A percentile compares a stretch with the other conserved stretches of the same genome.
Conservation (phyloP, 1,140 invertebrate species). For the Hyles vespertilio region DNA sequence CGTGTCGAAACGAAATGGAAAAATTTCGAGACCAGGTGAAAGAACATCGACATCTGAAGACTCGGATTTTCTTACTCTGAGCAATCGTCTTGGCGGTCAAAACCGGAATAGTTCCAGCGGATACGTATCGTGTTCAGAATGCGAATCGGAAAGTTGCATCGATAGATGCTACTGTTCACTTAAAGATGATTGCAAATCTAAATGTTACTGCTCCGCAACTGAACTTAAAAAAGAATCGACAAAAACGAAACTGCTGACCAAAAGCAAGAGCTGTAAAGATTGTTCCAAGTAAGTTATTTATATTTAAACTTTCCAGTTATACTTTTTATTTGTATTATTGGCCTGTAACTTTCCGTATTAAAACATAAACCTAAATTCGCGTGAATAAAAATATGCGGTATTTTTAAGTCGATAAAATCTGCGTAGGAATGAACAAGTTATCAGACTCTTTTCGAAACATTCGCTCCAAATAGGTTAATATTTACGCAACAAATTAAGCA, state of each 20-base stretch:
- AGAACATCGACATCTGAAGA: slow-evolving; percentile 80
- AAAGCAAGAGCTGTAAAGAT: slow-evolving; percentile 58
- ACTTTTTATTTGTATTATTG: background rate
- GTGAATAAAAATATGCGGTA: too few relatives aligned
- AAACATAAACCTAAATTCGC: too few relatives aligned
- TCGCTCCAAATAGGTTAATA: background rate
- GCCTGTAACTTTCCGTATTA: background rate
- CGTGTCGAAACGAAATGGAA: slow-evolving; percentile 59
- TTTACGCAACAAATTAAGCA: slow-evolving; percentile 6
- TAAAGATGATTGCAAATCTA: slow-evolving; percentile 54
- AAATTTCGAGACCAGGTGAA: slow-evolving; percentile 61
- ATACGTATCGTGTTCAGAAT: slow-evolving; percentile 91
- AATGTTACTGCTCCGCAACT: slow-evolving; percentile 54
- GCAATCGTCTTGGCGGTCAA: slow-evolving; percentile 74
- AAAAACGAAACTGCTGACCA: slow-evolving; percentile 44
- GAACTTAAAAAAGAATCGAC: slow-evolving; percentile 44
- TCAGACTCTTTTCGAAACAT: slow-evolving; percentile 4
- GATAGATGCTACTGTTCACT: slow-evolving; percentile 84
- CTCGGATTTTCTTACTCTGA: slow-evolving; percentile 79
- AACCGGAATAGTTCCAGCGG: slow-evolving; percentile 83
- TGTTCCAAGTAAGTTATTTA: slow-evolving; percentile 57
- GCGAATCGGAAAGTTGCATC: slow-evolving; percentile 88
- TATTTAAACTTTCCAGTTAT: background rate
- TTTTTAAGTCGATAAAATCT: background rate
- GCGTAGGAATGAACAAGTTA: slow-evolving; percentile 4